These are phyloP conservation scores for Laupala kohalensis DNA, from an alignment of 1,140 invertebrate species.

Conservation along the genomic window DNA sequence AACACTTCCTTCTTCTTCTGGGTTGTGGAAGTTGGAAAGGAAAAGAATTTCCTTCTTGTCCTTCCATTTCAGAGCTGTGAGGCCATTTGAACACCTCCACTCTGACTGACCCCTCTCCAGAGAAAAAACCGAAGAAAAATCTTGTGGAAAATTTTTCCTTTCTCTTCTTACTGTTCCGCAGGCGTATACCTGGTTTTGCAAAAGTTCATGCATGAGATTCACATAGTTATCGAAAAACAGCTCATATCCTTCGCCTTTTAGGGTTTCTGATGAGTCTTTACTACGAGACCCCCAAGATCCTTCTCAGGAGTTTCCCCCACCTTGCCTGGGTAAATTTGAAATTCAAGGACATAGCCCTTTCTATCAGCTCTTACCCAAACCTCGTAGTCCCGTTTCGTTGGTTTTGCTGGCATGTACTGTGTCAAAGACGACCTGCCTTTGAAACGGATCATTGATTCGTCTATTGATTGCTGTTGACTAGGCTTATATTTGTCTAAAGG, in stretches of 20 bases:
- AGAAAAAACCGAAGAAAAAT: not conserved
- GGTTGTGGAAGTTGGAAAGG: constrained; percentile 26
- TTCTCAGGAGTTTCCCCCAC: constrained; percentile 10
- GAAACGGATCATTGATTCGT: constrained; percentile 23
- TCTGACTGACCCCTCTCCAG: not conserved
- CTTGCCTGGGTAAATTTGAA: constrained; percentile 21
- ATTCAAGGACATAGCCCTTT: constrained; percentile 14
- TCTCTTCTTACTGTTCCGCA: constrained; percentile 2
- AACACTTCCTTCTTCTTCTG: not conserved
- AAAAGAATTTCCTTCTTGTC: constrained; percentile 27
- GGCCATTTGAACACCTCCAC: constrained; percentile 22
- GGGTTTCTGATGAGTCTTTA: constrained; percentile 20
- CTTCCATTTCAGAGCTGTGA: constrained; percentile 27
- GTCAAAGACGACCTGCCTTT: constrained; percentile 21
- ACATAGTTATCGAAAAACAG: constrained; percentile 22
- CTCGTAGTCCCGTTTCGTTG: constrained; percentile 23
- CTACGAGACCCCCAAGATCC: constrained; percentile 19
- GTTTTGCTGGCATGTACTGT: constrained; percentile 23
- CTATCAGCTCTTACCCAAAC: constrained; percentile 17
- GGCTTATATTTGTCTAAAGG: constrained; percentile 2
- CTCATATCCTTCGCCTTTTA: constrained; percentile 21
- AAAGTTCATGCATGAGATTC: not conserved
- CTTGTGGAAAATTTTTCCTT: constrained; percentile 3
- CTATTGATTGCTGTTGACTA: constrained; percentile 5
- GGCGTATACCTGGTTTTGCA: not conserved